Conservation (phyloP, 2,888 invertebrate genomes). For the Thymelicus acteon region DNA sequence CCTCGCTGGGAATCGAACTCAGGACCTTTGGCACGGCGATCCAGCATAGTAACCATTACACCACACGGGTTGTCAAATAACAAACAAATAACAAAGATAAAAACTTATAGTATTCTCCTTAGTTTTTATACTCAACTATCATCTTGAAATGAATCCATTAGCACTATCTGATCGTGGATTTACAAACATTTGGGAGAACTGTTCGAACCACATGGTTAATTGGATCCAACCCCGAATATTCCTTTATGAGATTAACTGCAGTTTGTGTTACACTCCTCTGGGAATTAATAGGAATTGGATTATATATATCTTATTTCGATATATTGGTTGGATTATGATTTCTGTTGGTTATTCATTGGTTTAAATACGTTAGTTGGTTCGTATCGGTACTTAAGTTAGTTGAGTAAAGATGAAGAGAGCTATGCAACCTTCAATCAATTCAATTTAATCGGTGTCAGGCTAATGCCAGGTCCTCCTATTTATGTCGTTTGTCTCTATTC, state of each 20-base stretch:
- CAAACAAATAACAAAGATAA: too few species aligned
- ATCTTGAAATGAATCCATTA: constrained; percentile 40
- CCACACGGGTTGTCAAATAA: too few species aligned
- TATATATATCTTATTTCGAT: constrained; percentile 32
- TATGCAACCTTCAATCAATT: too few species aligned
- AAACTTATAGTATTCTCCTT: too few species aligned
- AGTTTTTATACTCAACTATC: not conserved
- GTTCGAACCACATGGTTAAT: constrained; percentile 47
- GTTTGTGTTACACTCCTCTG: constrained; percentile 37
- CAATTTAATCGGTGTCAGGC: too few species aligned
- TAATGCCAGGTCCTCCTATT: too few species aligned
- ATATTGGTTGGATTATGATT: constrained; percentile 23
- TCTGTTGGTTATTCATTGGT: not conserved
- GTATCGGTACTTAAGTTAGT: not conserved
- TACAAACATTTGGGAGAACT: constrained; percentile 45
- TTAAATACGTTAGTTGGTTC: not conserved
- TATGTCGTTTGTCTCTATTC: too few species aligned
- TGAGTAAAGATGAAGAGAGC: too few species aligned
- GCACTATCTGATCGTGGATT: constrained; percentile 42
- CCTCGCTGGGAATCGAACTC: too few species aligned
- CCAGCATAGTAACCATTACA: too few species aligned
- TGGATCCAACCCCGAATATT: constrained; percentile 43
- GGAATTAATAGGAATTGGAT: constrained; percentile 37
- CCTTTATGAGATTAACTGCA: constrained; percentile 43
- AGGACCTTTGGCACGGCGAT: too few species aligned